A percentile compares a stretch with the other conserved stretches of the same genome.
Evolutionary conservation across 1,140 invertebrate species (phyloP).

Genomic region (Danaus plexippus): DNA sequence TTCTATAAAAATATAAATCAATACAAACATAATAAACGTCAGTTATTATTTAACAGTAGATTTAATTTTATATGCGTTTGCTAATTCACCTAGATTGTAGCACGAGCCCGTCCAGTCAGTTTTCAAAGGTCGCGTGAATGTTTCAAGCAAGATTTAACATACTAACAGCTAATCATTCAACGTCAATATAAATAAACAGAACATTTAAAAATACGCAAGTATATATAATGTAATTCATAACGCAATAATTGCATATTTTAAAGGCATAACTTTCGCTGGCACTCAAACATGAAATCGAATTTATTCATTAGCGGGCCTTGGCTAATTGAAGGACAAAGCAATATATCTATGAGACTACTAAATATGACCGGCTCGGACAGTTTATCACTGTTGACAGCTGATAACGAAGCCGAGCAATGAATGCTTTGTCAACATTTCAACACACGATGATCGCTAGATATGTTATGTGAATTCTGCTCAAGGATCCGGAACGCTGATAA

Average conservation of each 20-base stretch:
- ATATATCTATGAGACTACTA: slow-evolving; percentile 17
- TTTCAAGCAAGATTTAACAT: background rate
- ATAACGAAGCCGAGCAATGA: slow-evolving; percentile 33
- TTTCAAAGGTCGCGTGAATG: background rate
- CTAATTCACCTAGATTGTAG: background rate
- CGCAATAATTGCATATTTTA: background rate
- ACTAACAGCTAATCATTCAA: slow-evolving; percentile 8
- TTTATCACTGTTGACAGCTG: slow-evolving; percentile 28
- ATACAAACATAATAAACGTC: background rate
- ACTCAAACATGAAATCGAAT: slow-evolving; percentile 22
- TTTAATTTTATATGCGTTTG: slow-evolving; percentile 4
- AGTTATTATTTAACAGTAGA: background rate
- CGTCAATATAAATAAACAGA: slow-evolving; percentile 14
- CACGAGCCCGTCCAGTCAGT: no score
- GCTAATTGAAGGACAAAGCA: slow-evolving; percentile 23
- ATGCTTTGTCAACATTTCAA: slow-evolving; percentile 34
- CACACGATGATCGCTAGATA: slow-evolving; percentile 1
- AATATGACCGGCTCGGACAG: slow-evolving; percentile 10
- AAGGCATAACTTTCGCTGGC: slow-evolving; percentile 21
- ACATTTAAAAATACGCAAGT: background rate
- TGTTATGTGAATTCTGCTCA: background rate
- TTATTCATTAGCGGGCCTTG: slow-evolving; percentile 20
- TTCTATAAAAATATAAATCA: no score
- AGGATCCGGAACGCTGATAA: no score
- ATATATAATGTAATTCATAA: no score